A percentile compares a stretch with the other conserved stretches of the same genome.
These are phyloP conservation scores for Columba livia DNA, from an alignment of 2,113 vertebrate species.

Conservation along the genomic window DNA sequence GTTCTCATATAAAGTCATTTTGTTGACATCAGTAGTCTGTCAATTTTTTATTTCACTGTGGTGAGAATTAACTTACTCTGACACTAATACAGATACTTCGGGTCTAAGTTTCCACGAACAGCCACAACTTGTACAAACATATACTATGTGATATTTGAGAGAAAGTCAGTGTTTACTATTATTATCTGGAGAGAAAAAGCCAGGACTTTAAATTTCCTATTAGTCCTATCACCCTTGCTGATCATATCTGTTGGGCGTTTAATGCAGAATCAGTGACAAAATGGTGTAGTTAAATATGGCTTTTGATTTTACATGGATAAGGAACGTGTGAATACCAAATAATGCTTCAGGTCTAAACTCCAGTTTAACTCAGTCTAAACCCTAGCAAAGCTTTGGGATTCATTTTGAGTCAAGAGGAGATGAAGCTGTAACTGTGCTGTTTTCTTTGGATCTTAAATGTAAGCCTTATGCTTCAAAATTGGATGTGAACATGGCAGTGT, in stretches of 20 bases:
- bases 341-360: neutral
- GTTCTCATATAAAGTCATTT: neutral
- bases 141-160: neutral
- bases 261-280: neutral
- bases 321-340: neutral
- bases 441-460: neutral
- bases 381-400: neutral
- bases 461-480: neutral
- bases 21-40: neutral
- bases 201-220: neutral
- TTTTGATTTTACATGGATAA: neutral
- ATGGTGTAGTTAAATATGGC: rapidly evolving
- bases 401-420: neutral
- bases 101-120: neutral
- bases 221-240: neutral
- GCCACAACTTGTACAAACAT: neutral
- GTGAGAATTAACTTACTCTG: neutral
- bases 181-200: neutral
- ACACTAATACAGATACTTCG: neutral
- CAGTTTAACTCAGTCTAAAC: neutral
- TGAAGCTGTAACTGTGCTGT: neutral
- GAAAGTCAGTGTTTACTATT: neutral
- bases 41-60: neutral
- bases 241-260: neutral
- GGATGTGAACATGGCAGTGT: neutral